phyloP scores from a whole-genome alignment of 2,797 vertebrate species.

The Danio jaintianensis region DNA sequence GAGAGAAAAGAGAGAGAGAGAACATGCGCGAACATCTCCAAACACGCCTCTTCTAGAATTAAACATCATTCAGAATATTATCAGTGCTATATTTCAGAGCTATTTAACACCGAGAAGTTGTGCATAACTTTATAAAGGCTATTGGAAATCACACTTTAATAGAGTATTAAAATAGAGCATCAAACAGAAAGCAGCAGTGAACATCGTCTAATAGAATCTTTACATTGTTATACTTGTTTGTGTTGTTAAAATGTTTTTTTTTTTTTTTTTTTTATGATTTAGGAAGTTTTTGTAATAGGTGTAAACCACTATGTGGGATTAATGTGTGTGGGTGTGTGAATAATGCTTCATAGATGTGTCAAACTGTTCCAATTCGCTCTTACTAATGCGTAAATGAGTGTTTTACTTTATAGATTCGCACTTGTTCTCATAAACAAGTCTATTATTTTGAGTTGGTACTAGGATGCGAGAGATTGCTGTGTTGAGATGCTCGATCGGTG shows the following conservation, averaged over 20 bases:
- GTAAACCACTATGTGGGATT: slow-evolving; percentile 20
- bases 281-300: slow-evolving; percentile 43
- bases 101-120: slow-evolving; percentile 5
- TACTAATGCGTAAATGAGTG: background rate
- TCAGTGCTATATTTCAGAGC: too few relatives aligned
- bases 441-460: background rate
- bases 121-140: background rate
- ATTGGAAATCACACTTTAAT: background rate
- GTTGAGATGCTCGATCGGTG: background rate
- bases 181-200: background rate
- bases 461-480: background rate
- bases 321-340: slow-evolving; percentile 1
- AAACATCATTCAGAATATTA: background rate
- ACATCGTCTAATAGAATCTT: too few relatives aligned
- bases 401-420: background rate
- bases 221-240: background rate
- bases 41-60: background rate
- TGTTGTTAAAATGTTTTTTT: background rate
- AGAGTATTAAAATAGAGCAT: background rate
- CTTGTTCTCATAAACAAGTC: background rate
- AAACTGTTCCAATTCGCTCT: background rate
- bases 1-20: background rate
- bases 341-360: slow-evolving; percentile 10
- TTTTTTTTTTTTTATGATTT: slow-evolving; percentile 9
- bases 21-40: slow-evolving; percentile 9